A percentile compares a stretch with the other conserved stretches of the same genome.
Evolutionary conservation across 2,888 invertebrate species (phyloP).

Genomic region (Gonocerus acuteangulatus): DNA sequence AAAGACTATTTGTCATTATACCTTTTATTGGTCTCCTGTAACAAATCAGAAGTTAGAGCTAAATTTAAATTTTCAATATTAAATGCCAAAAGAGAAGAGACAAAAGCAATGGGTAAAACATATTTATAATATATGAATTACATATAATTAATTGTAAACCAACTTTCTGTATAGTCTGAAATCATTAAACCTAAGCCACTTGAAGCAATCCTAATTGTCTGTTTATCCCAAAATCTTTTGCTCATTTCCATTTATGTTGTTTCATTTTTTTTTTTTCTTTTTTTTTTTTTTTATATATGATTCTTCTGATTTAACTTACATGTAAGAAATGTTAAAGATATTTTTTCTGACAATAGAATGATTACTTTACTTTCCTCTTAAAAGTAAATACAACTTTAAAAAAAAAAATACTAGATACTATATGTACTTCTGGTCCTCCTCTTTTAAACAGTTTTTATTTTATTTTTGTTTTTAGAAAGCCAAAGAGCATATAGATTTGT

Average conservation of each 20-base stretch:
- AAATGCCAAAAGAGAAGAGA: conserved; percentile 99
- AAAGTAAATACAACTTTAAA: too few species aligned
- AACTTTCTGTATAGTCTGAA: background rate
- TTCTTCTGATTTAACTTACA: too few species aligned
- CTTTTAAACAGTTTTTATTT: conserved; percentile 13
- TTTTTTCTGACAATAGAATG: too few species aligned
- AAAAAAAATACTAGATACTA: too few species aligned
- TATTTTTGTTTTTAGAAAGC: conserved; percentile 52
- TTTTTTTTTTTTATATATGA: too few species aligned
- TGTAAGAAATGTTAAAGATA: too few species aligned
- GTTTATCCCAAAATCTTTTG: too few species aligned
- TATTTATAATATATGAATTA: background rate
- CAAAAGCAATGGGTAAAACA: conserved; percentile 92
- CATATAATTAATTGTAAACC: background rate
- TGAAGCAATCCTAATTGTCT: too few species aligned
- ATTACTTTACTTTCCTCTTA: too few species aligned
- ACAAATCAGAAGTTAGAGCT: conserved; percentile 99
- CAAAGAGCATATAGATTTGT: conserved; percentile 97
- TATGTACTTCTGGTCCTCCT: background rate
- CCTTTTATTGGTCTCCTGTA: conserved; percentile 96
- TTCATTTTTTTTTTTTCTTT: too few species aligned
- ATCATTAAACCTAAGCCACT: too few species aligned
- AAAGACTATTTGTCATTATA: conserved; percentile 99
- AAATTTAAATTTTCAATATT: conserved; percentile 99
- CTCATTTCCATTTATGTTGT: too few species aligned